Evolutionary conservation across 1,140 invertebrate species (phyloP).

Genomic region (Drosophila ficusphila): DNA sequence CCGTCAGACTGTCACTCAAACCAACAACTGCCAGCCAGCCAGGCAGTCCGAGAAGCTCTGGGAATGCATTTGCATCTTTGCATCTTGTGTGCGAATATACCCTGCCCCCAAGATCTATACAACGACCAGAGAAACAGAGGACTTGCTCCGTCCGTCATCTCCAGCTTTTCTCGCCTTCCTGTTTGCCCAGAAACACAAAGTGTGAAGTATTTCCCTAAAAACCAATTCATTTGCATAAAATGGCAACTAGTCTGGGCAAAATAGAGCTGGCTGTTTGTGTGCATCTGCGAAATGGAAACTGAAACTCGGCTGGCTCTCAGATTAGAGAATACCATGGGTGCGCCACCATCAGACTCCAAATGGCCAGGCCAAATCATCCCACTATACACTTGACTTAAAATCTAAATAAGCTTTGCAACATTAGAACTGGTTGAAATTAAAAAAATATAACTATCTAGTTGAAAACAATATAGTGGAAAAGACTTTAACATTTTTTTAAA

Average conservation of each 20-base stretch:
- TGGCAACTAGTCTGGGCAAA: conserved; percentile 52
- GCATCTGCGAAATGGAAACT: conserved; percentile 23
- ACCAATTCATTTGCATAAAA: conserved; percentile 83
- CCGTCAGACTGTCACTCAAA: conserved; percentile 52
- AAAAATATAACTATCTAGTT: too few species aligned
- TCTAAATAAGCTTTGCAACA: too few species aligned
- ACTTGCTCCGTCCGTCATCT: background rate
- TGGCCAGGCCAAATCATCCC: conserved; percentile 7
- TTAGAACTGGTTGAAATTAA: too few species aligned
- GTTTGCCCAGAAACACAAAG: conserved; percentile 51
- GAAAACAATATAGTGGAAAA: too few species aligned
- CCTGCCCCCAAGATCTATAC: background rate
- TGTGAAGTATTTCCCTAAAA: conserved; percentile 79
- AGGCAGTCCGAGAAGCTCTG: conserved; percentile 24
- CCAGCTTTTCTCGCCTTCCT: background rate
- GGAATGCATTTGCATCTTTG: conserved; percentile 38
- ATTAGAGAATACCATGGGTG: conserved; percentile 61
- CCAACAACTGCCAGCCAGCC: conserved; percentile 13
- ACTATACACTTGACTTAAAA: conserved; percentile 2
- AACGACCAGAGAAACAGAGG: background rate
- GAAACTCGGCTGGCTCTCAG: conserved; percentile 30
- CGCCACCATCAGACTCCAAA: conserved; percentile 37
- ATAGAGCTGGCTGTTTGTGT: conserved; percentile 22
- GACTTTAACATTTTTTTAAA: too few species aligned
- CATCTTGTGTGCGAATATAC: conserved; percentile 24